Conservation (phyloP, 1,140 invertebrate species). For the Calosoma granatense region DNA sequence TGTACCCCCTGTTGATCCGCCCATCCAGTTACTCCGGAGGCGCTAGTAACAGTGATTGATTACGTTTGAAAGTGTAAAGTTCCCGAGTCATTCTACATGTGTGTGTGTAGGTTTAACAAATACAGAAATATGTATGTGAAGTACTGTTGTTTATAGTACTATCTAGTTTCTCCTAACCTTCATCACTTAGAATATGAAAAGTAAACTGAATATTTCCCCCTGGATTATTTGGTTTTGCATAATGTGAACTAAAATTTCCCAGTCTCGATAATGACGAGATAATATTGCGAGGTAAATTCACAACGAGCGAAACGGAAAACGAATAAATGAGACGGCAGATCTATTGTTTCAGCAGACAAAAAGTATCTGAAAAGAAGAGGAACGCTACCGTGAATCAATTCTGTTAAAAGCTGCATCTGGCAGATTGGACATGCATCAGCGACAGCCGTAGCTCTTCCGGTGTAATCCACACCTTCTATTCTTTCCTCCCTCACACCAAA, state of each 20-base stretch:
- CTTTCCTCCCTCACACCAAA: no score
- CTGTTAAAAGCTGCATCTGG: slow-evolving; percentile 14
- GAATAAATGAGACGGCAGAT: slow-evolving; percentile 14
- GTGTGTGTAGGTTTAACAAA: no score
- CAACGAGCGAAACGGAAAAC: slow-evolving; percentile 12
- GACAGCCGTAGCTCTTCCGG: not conserved
- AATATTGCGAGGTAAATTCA: slow-evolving; percentile 14
- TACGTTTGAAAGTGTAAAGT: slow-evolving; percentile 12
- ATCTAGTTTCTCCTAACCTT: no score
- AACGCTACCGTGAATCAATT: slow-evolving; percentile 12
- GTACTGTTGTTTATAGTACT: no score
- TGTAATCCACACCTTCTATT: slow-evolving; percentile 5
- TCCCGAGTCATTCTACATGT: not conserved
- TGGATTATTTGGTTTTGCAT: no score
- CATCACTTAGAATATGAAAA: no score
- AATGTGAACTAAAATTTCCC: no score
- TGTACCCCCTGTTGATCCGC: not conserved
- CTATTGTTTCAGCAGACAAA: slow-evolving; percentile 10
- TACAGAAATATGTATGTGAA: no score
- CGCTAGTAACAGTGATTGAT: slow-evolving; percentile 11
- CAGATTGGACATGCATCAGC: slow-evolving; percentile 3
- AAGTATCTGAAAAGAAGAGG: not conserved
- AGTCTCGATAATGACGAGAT: slow-evolving; percentile 12
- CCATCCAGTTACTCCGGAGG: not conserved
- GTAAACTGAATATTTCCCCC: no score